A percentile compares a stretch with the other conserved stretches of the same genome.
These are phyloP conservation scores for Adineta ricciae DNA, from an alignment of 2,888 invertebrate species.

Conservation along the genomic window DNA sequence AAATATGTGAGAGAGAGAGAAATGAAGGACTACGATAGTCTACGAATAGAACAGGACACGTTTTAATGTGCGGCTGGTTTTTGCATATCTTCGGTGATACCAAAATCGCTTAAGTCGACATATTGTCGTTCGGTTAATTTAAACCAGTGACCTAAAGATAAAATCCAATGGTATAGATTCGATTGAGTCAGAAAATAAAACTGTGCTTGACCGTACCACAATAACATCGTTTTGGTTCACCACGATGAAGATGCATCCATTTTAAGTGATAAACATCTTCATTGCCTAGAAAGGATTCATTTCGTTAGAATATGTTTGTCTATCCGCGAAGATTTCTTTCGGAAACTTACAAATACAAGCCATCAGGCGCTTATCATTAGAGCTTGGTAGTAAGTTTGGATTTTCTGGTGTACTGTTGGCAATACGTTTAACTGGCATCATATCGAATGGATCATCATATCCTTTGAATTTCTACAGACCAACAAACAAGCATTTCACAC, in stretches of 20 bases:
- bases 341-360: conserved; percentile 27
- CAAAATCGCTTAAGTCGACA: conserved; percentile 33
- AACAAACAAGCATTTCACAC: neutral
- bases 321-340: too few species aligned
- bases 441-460: conserved; percentile 34
- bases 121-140: conserved; percentile 31
- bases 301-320: too few species aligned
- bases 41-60: neutral
- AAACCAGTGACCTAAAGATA: conserved; percentile 28
- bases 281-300: neutral
- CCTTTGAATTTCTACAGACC: conserved; percentile 29
- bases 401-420: conserved; percentile 25
- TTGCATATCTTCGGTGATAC: conserved; percentile 13
- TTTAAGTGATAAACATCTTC: conserved; percentile 31
- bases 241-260: conserved; percentile 31
- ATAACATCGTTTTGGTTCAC: conserved; percentile 34
- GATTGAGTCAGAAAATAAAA: neutral
- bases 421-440: conserved; percentile 32
- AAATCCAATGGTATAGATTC: too few species aligned
- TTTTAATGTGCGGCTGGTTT: neutral
- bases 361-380: conserved; percentile 26
- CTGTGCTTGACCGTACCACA: conserved; percentile 10
- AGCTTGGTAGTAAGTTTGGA: conserved; percentile 30
- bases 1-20: neutral
- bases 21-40: neutral